phyloP scores from a whole-genome alignment of 2,113 vertebrate species.

The Oreochromis tanganicae region DNA sequence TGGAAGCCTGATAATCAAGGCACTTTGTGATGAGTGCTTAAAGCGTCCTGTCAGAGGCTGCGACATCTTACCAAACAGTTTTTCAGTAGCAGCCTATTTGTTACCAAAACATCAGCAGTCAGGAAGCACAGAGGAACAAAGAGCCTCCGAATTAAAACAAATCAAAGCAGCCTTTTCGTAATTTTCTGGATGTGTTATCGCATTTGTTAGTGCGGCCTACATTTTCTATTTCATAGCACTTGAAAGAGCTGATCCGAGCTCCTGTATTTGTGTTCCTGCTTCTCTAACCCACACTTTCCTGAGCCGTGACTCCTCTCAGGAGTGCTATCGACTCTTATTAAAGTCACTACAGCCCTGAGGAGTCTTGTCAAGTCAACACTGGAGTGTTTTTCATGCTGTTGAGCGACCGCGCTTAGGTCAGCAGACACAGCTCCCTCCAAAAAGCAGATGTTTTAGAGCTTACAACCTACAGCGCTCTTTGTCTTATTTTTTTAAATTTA shows the following conservation, averaged over 20 bases:
- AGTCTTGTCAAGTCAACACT: slow-evolving; percentile 57
- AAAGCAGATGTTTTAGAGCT: background rate
- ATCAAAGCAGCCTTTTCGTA: background rate
- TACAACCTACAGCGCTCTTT: background rate
- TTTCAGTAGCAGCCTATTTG: background rate
- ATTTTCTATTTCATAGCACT: background rate
- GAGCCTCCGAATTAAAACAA: background rate
- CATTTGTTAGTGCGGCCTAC: background rate
- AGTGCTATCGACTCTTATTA: slow-evolving; percentile 36
- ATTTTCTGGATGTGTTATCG: background rate
- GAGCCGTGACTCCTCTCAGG: background rate
- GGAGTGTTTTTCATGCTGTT: background rate
- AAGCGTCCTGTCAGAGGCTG: background rate
- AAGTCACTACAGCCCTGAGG: slow-evolving; percentile 27
- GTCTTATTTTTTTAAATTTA: background rate
- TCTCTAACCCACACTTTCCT: background rate
- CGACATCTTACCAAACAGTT: background rate
- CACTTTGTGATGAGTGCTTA: background rate
- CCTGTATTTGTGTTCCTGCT: background rate
- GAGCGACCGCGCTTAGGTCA: background rate
- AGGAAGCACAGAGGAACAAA: background rate
- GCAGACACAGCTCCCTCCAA: background rate
- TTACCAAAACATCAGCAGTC: background rate
- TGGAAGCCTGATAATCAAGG: slow-evolving; percentile 8
- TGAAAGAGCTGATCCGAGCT: background rate